phyloP scores from a whole-genome alignment of 2,797 vertebrate species.

The Hemibagrus guttatus region DNA sequence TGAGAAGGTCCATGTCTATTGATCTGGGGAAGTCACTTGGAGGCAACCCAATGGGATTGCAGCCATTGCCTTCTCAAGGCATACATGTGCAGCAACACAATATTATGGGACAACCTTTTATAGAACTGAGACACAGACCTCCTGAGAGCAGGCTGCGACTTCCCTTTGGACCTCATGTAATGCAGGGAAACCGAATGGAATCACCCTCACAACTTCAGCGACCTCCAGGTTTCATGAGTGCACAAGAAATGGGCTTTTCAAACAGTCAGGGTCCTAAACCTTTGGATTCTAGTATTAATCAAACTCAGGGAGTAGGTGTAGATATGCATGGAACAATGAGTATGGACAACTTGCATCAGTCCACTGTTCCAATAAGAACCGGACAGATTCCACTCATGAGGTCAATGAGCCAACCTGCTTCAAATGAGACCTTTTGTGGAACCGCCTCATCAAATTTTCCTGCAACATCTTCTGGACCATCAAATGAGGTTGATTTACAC shows the following conservation, averaged over 20 bases:
- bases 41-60: constrained; percentile 75
- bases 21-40: constrained; percentile 84
- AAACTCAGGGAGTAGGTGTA: constrained; percentile 66
- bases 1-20: constrained; percentile 86
- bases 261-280: constrained; percentile 78
- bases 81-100: constrained; percentile 92
- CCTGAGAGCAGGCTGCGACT: constrained; percentile 84
- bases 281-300: constrained; percentile 75
- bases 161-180: constrained; percentile 74
- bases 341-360: constrained; percentile 85
- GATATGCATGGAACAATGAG: constrained; percentile 77
- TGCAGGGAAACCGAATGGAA: constrained; percentile 77
- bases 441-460: constrained; percentile 70
- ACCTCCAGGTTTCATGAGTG: constrained; percentile 75
- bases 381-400: constrained; percentile 78
- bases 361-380: constrained; percentile 72
- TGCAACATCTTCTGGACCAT: constrained; percentile 70
- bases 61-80: constrained; percentile 84
- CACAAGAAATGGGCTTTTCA: constrained; percentile 77
- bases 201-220: constrained; percentile 75
- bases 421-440: constrained; percentile 77
- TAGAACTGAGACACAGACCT: constrained; percentile 90
- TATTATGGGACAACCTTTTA: constrained; percentile 94
- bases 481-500: constrained; percentile 62
- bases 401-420: constrained; percentile 83